phyloP scores from a whole-genome alignment of 92 coral and sea anemone genomes.

The Epizoanthus rinbou region DNA sequence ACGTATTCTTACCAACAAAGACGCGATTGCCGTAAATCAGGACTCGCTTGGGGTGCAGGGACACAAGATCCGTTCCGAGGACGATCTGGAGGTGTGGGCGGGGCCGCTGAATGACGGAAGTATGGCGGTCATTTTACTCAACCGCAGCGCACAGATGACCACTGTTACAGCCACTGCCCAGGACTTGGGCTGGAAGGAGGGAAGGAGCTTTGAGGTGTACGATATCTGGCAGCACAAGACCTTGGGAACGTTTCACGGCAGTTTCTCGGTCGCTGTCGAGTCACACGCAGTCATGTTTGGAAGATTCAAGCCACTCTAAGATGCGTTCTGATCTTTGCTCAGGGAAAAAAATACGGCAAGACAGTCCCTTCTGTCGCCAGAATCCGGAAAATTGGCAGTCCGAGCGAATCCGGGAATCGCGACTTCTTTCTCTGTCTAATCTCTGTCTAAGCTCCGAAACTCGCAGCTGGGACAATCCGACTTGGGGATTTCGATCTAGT shows the following conservation, averaged over 20 bases:
- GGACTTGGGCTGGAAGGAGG: slow-evolving; percentile 46
- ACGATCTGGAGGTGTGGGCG: slow-evolving; percentile 55
- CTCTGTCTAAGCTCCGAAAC: too few relatives aligned
- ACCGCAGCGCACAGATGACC: slow-evolving; percentile 42
- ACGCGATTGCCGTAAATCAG: slow-evolving; percentile 61
- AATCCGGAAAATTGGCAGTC: too few relatives aligned
- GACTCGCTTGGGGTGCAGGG: slow-evolving; percentile 62
- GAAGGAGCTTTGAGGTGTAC: slow-evolving; percentile 32
- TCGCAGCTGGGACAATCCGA: too few relatives aligned
- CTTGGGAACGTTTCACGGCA: slow-evolving; percentile 39
- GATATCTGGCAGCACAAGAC: slow-evolving; percentile 51
- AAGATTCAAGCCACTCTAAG: slow-evolving; percentile 14
- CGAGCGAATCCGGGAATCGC: too few relatives aligned
- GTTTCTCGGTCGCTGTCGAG: slow-evolving; percentile 44
- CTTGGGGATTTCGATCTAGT: too few relatives aligned
- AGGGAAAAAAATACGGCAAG: too few relatives aligned
- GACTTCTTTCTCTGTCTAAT: too few relatives aligned
- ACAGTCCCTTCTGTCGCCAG: too few relatives aligned
- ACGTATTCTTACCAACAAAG: slow-evolving; percentile 46
- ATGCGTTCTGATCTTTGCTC: too few relatives aligned
- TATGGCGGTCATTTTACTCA: slow-evolving; percentile 52
- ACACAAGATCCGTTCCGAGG: slow-evolving; percentile 52
- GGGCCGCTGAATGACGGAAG: slow-evolving; percentile 55
- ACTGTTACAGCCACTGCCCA: slow-evolving; percentile 17
- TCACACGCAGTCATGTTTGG: slow-evolving; percentile 61